Conservation (phyloP, 2,113 vertebrate genomes). For the Mandrillus leucophaeus region DNA sequence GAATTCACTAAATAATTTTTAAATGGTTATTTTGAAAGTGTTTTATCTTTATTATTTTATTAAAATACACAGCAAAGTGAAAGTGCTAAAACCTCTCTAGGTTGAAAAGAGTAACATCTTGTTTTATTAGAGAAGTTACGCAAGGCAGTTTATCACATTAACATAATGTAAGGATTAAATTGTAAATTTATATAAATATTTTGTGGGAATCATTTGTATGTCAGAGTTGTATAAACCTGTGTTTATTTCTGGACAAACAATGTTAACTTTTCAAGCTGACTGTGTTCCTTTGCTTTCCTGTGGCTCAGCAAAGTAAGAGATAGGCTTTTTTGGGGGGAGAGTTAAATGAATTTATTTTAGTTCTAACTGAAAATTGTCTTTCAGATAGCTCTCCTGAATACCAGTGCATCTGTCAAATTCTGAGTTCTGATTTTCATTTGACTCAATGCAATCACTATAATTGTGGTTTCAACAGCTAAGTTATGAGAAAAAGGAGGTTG, state of each 20-base stretch:
- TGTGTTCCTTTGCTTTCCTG: neutral
- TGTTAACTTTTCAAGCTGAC: neutral
- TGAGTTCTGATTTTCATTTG: neutral
- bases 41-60: neutral
- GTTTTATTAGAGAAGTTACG: neutral
- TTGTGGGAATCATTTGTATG: neutral
- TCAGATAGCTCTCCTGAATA: neutral
- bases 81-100: neutral
- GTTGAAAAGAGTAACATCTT: neutral
- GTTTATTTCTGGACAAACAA: neutral
- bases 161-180: neutral
- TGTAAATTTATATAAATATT: neutral
- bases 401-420: neutral
- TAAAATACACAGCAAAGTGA: neutral
- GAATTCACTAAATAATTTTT: neutral
- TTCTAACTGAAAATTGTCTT: neutral
- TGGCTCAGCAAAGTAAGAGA: constrained; percentile 1
- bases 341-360: constrained; percentile 10
- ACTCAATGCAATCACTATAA: neutral
- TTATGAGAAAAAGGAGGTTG: neutral
- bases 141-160: neutral
- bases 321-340: neutral
- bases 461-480: neutral
- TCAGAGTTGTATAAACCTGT: neutral
- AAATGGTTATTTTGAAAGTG: neutral